Evolutionary conservation across 2,888 invertebrate genomes (phyloP).

Genomic region (Exocentrus adspersus): DNA sequence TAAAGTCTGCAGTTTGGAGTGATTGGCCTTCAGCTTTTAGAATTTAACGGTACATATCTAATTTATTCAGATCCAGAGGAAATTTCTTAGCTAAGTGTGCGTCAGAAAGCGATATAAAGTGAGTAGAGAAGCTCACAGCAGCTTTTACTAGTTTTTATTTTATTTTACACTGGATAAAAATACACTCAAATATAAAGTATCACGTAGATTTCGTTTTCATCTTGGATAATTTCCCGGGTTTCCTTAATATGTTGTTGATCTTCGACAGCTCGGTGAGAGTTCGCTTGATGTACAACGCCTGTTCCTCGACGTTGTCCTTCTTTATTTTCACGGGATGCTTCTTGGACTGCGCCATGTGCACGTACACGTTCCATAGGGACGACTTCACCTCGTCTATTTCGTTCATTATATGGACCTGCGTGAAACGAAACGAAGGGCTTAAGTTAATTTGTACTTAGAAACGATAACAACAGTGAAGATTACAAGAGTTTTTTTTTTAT

Average conservation of each 20-base stretch:
- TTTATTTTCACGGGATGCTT: slow-evolving; percentile 58
- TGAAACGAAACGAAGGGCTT: neutral
- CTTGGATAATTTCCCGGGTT: slow-evolving; percentile 19
- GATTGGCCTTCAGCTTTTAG: too few relatives aligned
- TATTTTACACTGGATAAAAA: too few relatives aligned
- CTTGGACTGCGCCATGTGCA: slow-evolving; percentile 71
- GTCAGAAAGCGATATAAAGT: too few relatives aligned
- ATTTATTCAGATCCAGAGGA: too few relatives aligned
- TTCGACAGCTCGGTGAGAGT: slow-evolving; percentile 66
- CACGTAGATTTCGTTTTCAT: neutral
- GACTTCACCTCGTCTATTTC: slow-evolving; percentile 66
- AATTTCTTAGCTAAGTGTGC: too few relatives aligned
- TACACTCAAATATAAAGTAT: neutral
- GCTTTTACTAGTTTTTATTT: too few relatives aligned
- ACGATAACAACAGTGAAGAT: neutral
- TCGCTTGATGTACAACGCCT: slow-evolving; percentile 71
- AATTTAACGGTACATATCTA: too few relatives aligned
- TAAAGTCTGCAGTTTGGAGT: too few relatives aligned
- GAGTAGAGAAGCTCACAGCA: too few relatives aligned
- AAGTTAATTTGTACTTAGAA: too few relatives aligned
- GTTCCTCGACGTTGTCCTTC: slow-evolving; percentile 69
- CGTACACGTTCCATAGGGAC: slow-evolving; percentile 72
- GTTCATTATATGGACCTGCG: slow-evolving; percentile 41
- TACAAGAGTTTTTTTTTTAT: too few relatives aligned
- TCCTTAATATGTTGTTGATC: slow-evolving; percentile 41